phyloP scores from a whole-genome alignment of 2,797 vertebrate genomes.

The Crenuchus spilurus region DNA sequence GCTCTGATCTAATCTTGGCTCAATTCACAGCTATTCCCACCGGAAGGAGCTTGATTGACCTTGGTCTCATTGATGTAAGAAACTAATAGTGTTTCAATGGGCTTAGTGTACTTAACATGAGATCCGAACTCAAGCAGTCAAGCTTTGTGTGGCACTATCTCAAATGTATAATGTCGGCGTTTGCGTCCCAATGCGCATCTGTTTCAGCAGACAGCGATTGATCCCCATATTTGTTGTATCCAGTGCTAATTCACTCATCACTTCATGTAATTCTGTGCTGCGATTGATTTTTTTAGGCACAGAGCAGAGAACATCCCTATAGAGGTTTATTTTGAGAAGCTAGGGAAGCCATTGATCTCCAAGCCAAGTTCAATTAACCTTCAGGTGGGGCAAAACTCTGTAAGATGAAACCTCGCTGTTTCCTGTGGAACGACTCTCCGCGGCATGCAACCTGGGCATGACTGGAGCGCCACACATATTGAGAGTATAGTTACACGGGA shows the following conservation, averaged over 20 bases:
- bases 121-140: background rate
- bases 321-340: conserved; percentile 44
- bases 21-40: conserved; percentile 21
- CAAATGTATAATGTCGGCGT: background rate
- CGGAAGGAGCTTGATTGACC: background rate
- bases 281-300: conserved; percentile 59
- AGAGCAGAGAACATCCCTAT: conserved; percentile 19
- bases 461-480: background rate
- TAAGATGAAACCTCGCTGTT: conserved; percentile 46
- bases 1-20: conserved; percentile 13
- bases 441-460: background rate
- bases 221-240: conserved; percentile 16
- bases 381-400: conserved; percentile 57
- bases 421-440: no score
- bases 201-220: background rate
- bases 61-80: background rate
- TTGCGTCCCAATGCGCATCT: background rate
- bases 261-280: conserved; percentile 53
- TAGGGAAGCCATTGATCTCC: conserved; percentile 49
- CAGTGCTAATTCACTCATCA: conserved; percentile 36
- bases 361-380: conserved; percentile 47
- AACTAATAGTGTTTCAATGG: background rate
- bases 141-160: background rate
- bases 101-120: background rate
- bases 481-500: conserved; percentile 1